Evolutionary conservation across 2,797 vertebrate genomes (phyloP), one percentile per base, ranked within the genome.

Genomic region (Thripadectes ignobilis): DNA sequence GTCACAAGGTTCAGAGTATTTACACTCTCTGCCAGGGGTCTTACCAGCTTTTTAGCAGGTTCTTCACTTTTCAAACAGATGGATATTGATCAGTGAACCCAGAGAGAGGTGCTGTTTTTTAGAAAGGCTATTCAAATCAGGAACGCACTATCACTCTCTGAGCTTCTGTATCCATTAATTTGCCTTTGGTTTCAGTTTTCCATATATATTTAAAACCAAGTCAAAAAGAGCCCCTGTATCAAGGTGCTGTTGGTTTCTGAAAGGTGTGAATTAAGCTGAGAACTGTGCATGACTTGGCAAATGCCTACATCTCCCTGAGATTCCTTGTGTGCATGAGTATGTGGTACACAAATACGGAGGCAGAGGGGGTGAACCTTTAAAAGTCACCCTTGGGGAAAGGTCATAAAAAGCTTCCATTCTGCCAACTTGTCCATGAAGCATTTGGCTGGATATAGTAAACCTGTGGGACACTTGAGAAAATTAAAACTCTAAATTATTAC

Each of bases 401-500:
- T 63, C 81, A 87, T 96, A 94, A 95, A 97, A 95, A 81, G 19
- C 85, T 85, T 93, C 91, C 38, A 71, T 80, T 72, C 86, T 81
- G 77, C 91, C 89, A 95, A 78, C 78, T 94, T 97, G 82, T 74
- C 81, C 2, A 0, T 95, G 79, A 96, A 92, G 78, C 58, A 1
- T 95, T 96, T 95, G 87, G 76, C 91, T 93, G 88, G 85, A 89
- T 96, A 85, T 57, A 93, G 81, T 75, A 96, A 97, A 96, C 94
- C 96, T 94, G 67, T 92, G 94, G 92, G 95, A 96, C 36, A 5
- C 76, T 83, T 89, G 81, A 95, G 95, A 93, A 96, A 96, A 96
- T 97, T 97, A 97, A 97, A 96, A 92, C 91, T 92, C 95, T 96
- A 95, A 96, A 97, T 96, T 97, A 97, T 95, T 96, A 80, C 27